A percentile compares a stretch with the other conserved stretches of the same genome.
Conservation (phyloP, 2,113 vertebrate species). For the Rhineura floridana region DNA sequence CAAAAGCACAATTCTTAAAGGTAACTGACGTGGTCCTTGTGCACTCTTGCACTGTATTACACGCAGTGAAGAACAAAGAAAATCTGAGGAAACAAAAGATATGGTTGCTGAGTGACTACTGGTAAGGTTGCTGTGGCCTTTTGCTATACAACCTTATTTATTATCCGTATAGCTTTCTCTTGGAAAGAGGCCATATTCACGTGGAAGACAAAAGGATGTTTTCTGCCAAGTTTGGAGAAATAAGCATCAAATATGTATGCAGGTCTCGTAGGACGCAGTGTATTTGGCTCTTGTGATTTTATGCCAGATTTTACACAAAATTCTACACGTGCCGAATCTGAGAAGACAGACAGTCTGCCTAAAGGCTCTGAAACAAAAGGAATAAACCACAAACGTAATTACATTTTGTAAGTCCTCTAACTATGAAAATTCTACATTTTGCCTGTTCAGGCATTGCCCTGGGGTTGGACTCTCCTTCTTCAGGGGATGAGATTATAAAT, state of each 20-base stretch:
- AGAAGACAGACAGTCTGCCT: constrained; percentile 5
- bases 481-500: too few relatives aligned
- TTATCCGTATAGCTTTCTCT: constrained; percentile 33
- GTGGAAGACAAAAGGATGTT: constrained; percentile 38
- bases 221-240: constrained; percentile 38
- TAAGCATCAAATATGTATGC: constrained; percentile 43
- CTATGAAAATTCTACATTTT: constrained; percentile 15
- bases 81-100: constrained; percentile 1
- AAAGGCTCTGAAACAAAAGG: background rate
- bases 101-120: background rate
- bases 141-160: constrained; percentile 35
- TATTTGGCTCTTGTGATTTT: background rate
- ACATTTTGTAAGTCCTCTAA: constrained; percentile 14
- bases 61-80: background rate
- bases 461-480: too few relatives aligned
- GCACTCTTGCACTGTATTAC: background rate
- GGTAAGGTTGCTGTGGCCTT: constrained; percentile 9
- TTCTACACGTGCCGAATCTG: constrained; percentile 23
- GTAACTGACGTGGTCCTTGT: background rate
- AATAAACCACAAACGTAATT: background rate
- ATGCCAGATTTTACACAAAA: constrained; percentile 22
- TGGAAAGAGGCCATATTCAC: constrained; percentile 32
- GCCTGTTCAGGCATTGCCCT: background rate
- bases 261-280: constrained; percentile 14
- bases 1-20: background rate